phyloP scores from a whole-genome alignment of 2,797 vertebrate genomes.

The Pogoniulus pusillus region DNA sequence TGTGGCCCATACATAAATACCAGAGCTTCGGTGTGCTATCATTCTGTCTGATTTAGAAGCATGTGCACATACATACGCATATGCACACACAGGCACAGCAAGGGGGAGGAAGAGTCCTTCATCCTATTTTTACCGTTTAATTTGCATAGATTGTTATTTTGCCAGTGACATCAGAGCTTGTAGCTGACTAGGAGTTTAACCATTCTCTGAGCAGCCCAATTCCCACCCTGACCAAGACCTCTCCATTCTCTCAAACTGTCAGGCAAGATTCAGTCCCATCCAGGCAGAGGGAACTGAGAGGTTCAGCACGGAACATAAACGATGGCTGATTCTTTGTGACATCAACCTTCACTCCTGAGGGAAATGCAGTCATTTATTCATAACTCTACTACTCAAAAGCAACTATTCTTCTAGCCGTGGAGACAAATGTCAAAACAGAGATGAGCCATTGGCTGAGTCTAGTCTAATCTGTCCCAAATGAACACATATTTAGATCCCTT shows the following conservation, averaged over 20 bases:
- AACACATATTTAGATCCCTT: slow-evolving; percentile 55
- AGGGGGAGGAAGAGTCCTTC: neutral
- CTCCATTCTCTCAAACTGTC: slow-evolving; percentile 34
- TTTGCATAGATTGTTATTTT: slow-evolving; percentile 62
- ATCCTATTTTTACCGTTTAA: neutral
- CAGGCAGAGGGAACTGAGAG: neutral
- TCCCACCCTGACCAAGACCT: slow-evolving; percentile 5
- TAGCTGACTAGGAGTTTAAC: slow-evolving; percentile 49
- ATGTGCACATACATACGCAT: neutral
- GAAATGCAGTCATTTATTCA: slow-evolving; percentile 55
- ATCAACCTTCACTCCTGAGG: slow-evolving; percentile 50
- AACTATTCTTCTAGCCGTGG: slow-evolving; percentile 53
- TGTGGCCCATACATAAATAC: slow-evolving; percentile 74
- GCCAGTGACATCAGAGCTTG: slow-evolving; percentile 28
- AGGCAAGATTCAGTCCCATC: slow-evolving; percentile 20
- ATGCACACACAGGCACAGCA: neutral
- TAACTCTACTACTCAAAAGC: slow-evolving; percentile 42
- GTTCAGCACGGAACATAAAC: neutral
- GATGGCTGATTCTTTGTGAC: slow-evolving; percentile 59
- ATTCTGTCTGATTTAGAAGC: slow-evolving; percentile 56
- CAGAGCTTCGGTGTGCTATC: slow-evolving; percentile 68
- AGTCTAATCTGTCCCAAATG: slow-evolving; percentile 53
- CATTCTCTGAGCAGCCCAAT: slow-evolving; percentile 25
- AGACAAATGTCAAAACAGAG: slow-evolving; percentile 61
- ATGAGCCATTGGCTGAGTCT: slow-evolving; percentile 42